phyloP scores from a whole-genome alignment of 2,888 invertebrate species.

The Coenonympha glycerion region DNA sequence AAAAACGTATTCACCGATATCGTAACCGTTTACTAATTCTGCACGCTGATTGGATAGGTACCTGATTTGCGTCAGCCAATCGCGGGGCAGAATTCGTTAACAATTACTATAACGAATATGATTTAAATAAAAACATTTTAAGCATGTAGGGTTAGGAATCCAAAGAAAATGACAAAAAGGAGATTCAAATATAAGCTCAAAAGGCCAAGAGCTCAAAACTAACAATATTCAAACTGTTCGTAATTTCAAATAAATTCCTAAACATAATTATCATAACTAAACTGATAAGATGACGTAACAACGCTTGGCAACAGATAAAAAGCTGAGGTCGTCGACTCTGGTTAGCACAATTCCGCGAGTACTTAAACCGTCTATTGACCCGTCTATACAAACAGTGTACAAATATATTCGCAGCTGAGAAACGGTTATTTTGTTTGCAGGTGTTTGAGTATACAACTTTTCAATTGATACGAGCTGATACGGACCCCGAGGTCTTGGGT shows the following conservation, averaged over 20 bases:
- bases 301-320: conserved; percentile 17
- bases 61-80: no score
- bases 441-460: conserved; percentile 18
- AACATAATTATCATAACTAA: background rate
- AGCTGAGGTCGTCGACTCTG: conserved; percentile 29
- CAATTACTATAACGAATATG: no score
- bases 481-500: no score
- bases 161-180: no score
- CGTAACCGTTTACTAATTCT: no score
- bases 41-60: no score
- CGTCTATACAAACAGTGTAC: conserved; percentile 18
- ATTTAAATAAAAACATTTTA: no score
- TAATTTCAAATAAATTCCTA: background rate
- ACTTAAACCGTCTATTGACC: conserved; percentile 30
- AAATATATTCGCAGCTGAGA: conserved; percentile 16
- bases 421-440: conserved; percentile 22
- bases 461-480: background rate
- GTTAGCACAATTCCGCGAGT: conserved; percentile 39
- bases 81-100: no score
- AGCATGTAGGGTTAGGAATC: no score
- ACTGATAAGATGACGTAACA: conserved; percentile 9
- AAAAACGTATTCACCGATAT: no score
- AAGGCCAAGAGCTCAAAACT: no score
- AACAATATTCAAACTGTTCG: background rate
- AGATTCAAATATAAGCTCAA: no score